Evolutionary conservation across 2,888 invertebrate genomes (phyloP).

Genomic region (Apamea sordens): DNA sequence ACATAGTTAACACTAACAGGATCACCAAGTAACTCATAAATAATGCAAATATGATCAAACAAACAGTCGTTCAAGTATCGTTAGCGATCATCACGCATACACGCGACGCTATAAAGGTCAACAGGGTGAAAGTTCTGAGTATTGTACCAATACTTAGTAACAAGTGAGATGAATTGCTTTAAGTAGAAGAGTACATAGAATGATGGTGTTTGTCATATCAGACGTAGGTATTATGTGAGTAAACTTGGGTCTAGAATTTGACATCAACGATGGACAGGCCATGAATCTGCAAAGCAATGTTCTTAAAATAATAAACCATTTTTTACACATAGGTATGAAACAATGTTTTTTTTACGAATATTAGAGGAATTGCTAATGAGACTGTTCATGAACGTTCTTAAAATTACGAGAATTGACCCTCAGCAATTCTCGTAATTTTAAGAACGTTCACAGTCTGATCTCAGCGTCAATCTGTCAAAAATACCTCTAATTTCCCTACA

Average conservation of each 20-base stretch:
- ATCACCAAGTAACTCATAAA: slow-evolving; percentile 37
- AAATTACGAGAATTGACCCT: no score
- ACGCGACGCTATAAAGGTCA: slow-evolving; percentile 77
- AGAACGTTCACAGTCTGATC: no score
- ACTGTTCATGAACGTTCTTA: no score
- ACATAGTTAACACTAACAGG: slow-evolving; percentile 19
- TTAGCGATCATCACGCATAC: slow-evolving; percentile 48
- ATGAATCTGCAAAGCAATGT: neutral
- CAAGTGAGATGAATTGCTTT: slow-evolving; percentile 60
- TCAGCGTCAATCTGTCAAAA: no score
- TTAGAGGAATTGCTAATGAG: neutral
- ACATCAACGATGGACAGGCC: neutral
- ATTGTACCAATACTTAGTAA: slow-evolving; percentile 65
- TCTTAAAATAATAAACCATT: neutral
- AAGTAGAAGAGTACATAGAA: slow-evolving; percentile 28
- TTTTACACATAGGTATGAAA: neutral
- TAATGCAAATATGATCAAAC: slow-evolving; percentile 56
- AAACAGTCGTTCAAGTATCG: slow-evolving; percentile 50
- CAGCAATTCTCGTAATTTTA: no score
- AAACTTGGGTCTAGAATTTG: neutral
- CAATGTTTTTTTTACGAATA: neutral
- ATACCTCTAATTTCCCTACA: no score
- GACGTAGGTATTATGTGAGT: neutral
- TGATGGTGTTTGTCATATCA: slow-evolving; percentile 2
- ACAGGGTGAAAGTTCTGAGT: slow-evolving; percentile 83